Conservation (phyloP, 2,113 vertebrate species). For the Perognathus longimembris region DNA sequence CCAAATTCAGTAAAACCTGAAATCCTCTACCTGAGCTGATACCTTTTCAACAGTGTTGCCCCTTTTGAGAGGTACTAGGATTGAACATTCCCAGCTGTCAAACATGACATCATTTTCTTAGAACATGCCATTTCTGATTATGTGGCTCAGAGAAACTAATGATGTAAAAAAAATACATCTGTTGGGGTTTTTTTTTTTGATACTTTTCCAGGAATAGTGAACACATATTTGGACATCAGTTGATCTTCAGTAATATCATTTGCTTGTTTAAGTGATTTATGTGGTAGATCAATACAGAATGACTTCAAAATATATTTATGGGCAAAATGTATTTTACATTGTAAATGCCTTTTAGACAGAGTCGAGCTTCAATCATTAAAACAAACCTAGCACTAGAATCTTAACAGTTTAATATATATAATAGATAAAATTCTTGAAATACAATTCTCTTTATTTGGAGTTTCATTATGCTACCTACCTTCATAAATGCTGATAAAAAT, state of each 20-base stretch:
- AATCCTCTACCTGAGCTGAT: too few species aligned
- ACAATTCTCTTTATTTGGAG: too few species aligned
- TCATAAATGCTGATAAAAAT: too few species aligned
- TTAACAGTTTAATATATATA: constrained; percentile 1
- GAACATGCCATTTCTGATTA: background rate
- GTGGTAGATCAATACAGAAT: background rate
- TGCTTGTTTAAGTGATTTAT: background rate
- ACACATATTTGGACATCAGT: background rate
- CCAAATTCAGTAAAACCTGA: too few species aligned
- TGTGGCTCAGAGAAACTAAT: background rate
- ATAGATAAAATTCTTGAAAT: too few species aligned
- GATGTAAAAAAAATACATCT: background rate
- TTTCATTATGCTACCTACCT: too few species aligned
- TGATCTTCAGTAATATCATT: background rate
- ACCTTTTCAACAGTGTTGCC: background rate
- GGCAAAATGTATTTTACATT: background rate
- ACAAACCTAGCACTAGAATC: background rate
- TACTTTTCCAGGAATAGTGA: background rate
- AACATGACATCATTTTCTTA: background rate
- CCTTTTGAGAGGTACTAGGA: background rate
- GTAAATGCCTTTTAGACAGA: background rate
- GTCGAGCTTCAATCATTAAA: background rate
- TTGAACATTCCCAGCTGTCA: background rate
- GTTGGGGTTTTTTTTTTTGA: background rate
- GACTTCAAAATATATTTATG: constrained; percentile 1